Evolutionary conservation across 2,113 vertebrate genomes (phyloP), one percentile per base, ranked within the genome.

Genomic region (Tor tambroides): DNA sequence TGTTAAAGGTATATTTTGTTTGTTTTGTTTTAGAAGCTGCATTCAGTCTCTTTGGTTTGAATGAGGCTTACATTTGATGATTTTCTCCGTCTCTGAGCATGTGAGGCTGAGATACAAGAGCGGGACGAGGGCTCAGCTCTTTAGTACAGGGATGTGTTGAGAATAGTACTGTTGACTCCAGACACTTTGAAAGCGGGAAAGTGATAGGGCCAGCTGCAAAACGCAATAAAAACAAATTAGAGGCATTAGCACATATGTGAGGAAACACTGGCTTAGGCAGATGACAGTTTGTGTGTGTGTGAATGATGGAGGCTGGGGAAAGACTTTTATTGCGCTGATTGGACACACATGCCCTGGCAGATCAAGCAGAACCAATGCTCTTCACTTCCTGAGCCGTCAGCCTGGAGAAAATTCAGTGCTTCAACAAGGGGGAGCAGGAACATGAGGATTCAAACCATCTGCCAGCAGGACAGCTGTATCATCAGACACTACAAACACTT

Each of bases 311-410:
- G 94, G 92, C 88, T 83, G 86, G 87, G 89, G 92, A 91, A 91
- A 92, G 87, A 89, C 78, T 89, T 84, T 75, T 89, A 90, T 90
- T 91, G 91, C 91, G 93, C 88, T 87, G 80, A 95, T 94, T 94
- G 92, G 94, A 94, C 91, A 94, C 94, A 95, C 93, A 93, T 93
- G 87, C 90, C 84, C 93, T 76, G 90, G 83, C 89, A 94, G 91
- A 93, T 90, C 49, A 88, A 94, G 92, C 90, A 92, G 92, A 95
- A 95, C 94, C 93, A 94, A 95, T 94, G 91, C 91, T 88, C 86
- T 91, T 38, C 15, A 92, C 93, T 95, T 95, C 94, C 95, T 93
- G 77, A 94, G 92, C 92, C 71, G 90, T 93, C 84, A 90, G 83
- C 28, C 78, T 23, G 85, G 30, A 90, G 84, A 84, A 88, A 95